Base-by-base conservation (phyloP, 2,888 invertebrate genomes). In the Diploptera punctata region DNA sequence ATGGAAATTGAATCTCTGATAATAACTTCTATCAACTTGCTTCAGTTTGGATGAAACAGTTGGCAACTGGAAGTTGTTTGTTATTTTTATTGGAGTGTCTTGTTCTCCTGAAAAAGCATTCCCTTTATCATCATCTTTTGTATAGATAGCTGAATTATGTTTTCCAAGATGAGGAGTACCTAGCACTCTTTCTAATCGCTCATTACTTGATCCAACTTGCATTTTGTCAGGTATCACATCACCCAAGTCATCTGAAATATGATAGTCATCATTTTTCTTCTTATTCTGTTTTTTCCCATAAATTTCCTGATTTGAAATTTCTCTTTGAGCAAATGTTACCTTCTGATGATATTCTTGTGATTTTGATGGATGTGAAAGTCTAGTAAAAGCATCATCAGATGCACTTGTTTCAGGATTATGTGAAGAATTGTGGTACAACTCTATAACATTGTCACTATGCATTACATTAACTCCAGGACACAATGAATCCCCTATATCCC, bases 1-100 rank as follows among this genome's bases (percentile, higher is more conserved):
- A 24, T 83, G 81, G 70, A 85, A 83, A 74, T 84, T 83, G 77
- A 86, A 86, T 19, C 26, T 38, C 9, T 49, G 49, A 10, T 24
- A 26, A 78, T 86, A 87, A 10, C 86, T 84, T 78, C 85, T 84
- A 33, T 86, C 86, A 0, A 86, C 86, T 78, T 87, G 87, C 79
- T 90, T 91, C 85, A 89, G 85, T 79, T 86, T 87, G 0, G 91
- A 90, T 0, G 91, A 86, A n/a, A 88, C 86, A 0, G 91, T 91
- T 3, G 90, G 90, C 79, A 86, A 78, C 47, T 24, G 43, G 60
- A 61, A 72, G 19, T 49, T 24, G 10, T 31, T 29, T 18, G 1
- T 60, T 31, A 31, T 47, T 4, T 7, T 47, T 10, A n/a, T 13
- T 3, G n/a, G n/a, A 13, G 7, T 7, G 7, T 10, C 10, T 47